Base-by-base conservation (phyloP, 2,888 invertebrate species). In the Clepsis dumicolana region DNA sequence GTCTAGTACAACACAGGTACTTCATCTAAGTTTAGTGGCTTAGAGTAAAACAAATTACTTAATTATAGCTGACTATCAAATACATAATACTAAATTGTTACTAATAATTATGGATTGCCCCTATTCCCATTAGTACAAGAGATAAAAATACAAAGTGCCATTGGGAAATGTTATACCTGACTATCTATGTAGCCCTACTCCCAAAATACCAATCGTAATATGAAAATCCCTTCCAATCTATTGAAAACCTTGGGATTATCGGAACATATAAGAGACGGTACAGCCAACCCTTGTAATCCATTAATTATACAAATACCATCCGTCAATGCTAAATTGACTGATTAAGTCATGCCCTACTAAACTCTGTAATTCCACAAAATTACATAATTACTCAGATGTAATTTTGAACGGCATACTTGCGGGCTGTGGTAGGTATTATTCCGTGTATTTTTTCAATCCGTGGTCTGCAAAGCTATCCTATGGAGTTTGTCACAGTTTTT, bases 271-370 rank as follows among this genome's bases (percentile, higher is more conserved):
- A 53, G 27, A 16, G 38, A 38, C 25, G 16, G 10, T 7, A 10
- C 32, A 12, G 32, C 24, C 14, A 25, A 57, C 38, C 57, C 32
- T n/a, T 24, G 57, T 57, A 38, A 57, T 57, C 38, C 24, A 38
- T 57, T n/a, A 21, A 35, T 57, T 57, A 54, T 57, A 38, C 35
- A 24, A 24, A n/a, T 35, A 38, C 57, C 32, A 57, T 57, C 53
- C 53, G 53, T 16, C 25, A 27, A 53, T 53, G 25, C 27, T 48
- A 57, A 57, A 57, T 29, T 48, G 60, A 61, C 60, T 48, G 60
- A 61, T 48, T 27, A 57, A 60, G 60, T 27, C 27, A 48, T 48
- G 18, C 44, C 57, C 57, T 18, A 60, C 12, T 48, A 29, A 61
- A 48, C 18, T 29, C 18, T n/a, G 48, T 61, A 32, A 61, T 44